Conservation (phyloP, 92 coral and sea anemone genomes). For the Porites evermanni region DNA sequence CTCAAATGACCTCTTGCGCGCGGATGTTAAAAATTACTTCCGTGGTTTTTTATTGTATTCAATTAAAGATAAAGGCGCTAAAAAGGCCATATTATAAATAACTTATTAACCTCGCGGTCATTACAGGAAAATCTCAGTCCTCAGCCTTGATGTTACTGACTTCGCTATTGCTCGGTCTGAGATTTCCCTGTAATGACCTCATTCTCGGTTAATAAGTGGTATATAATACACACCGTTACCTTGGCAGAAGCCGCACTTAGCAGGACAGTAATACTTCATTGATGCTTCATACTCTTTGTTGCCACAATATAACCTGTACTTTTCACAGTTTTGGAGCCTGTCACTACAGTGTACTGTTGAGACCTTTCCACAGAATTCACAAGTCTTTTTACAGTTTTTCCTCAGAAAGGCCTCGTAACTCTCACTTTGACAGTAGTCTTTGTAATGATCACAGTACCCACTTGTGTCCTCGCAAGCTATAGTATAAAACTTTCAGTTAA, state of each 20-base stretch:
- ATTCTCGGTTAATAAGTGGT: too few species aligned
- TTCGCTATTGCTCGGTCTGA: too few species aligned
- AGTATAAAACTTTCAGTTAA: neutral
- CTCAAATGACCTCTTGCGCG: too few species aligned
- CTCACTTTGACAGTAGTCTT: constrained; percentile 25
- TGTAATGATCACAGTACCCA: constrained; percentile 36
- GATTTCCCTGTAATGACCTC: too few species aligned
- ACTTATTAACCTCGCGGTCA: too few species aligned
- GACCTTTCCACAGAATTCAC: constrained; percentile 67
- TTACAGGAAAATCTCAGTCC: too few species aligned
- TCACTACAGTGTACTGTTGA: neutral
- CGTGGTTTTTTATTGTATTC: too few species aligned
- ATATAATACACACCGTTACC: neutral
- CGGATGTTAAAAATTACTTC: too few species aligned
- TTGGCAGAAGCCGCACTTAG: constrained; percentile 20
- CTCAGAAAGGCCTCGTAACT: constrained; percentile 44
- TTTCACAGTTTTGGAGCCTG: constrained; percentile 12
- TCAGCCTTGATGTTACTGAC: too few species aligned
- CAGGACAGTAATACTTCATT: constrained; percentile 56
- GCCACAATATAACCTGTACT: constrained; percentile 36
- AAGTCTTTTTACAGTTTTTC: constrained; percentile 56
- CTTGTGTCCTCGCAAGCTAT: constrained; percentile 59
- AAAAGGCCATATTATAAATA: too few species aligned
- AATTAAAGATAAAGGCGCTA: too few species aligned
- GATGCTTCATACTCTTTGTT: constrained; percentile 18